Conservation (phyloP, 2,888 invertebrate species). For the Sphaerophoria taeniata region DNA sequence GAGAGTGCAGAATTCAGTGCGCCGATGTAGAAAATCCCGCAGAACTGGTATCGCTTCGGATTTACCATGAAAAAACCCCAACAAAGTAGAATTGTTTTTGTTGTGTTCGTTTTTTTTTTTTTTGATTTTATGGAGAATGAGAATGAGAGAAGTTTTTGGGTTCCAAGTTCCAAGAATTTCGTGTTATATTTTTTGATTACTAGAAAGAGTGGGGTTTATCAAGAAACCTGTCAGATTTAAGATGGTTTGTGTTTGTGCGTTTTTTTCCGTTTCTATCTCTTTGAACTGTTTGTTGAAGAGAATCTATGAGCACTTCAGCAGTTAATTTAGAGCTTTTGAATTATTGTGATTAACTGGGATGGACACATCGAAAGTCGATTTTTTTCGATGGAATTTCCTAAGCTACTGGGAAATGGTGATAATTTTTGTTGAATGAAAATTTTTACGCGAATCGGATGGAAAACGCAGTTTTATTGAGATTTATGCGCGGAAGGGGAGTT, state of each 20-base stretch:
- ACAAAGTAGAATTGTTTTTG: not conserved
- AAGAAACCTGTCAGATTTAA: not conserved
- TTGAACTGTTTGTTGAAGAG: not conserved
- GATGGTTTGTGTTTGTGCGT: not conserved
- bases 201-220: no score
- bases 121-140: conserved; percentile 10
- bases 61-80: conserved; percentile 72
- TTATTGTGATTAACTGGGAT: conserved; percentile 1
- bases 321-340: not conserved
- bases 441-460: not conserved
- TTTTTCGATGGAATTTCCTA: conserved; percentile 1
- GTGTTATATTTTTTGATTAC: no score
- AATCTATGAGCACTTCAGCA: not conserved
- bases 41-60: conserved; percentile 65
- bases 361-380: not conserved
- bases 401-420: not conserved
- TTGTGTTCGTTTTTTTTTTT: conserved; percentile 1
- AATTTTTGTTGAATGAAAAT: conserved; percentile 14
- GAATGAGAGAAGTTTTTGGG: conserved; percentile 31
- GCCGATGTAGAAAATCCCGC: conserved; percentile 68
- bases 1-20: conserved; percentile 42
- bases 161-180: conserved; percentile 56
- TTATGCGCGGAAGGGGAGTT: conserved; percentile 19
- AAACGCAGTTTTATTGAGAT: not conserved
- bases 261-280: not conserved